Conservation (phyloP, 2,113 vertebrate genomes). For the Actinemys pallida region DNA sequence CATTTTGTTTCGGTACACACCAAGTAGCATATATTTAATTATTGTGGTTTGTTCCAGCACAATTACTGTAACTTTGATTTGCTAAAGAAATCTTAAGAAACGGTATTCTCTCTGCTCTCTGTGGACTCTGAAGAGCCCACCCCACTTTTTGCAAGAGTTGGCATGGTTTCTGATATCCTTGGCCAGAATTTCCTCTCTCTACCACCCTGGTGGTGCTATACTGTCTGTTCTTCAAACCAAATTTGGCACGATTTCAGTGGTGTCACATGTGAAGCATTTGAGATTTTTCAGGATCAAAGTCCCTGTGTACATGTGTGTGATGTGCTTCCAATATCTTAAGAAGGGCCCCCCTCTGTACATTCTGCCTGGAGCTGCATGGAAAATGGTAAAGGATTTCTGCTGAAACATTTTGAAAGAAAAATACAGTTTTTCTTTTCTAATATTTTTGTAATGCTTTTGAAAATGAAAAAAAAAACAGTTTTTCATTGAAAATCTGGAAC, state of each 20-base stretch:
- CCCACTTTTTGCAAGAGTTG: neutral
- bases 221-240: neutral
- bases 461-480: neutral
- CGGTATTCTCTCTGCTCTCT: no score
- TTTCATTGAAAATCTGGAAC: neutral
- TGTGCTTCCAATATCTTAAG: neutral
- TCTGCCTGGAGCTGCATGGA: neutral
- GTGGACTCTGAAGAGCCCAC: neutral
- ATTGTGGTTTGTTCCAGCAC: neutral
- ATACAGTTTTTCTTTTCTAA: neutral
- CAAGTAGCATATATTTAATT: neutral
- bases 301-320: neutral
- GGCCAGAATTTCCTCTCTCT: neutral
- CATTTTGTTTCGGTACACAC: neutral
- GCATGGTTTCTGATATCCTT: neutral
- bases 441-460: neutral
- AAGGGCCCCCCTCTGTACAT: neutral
- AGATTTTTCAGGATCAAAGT: neutral
- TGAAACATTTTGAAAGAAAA: neutral
- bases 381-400: neutral
- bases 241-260: neutral
- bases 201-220: neutral
- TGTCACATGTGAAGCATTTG: neutral
- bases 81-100: neutral
- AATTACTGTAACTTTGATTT: neutral